phyloP scores from a whole-genome alignment of 2,888 invertebrate species.

The Troilus luridus region DNA sequence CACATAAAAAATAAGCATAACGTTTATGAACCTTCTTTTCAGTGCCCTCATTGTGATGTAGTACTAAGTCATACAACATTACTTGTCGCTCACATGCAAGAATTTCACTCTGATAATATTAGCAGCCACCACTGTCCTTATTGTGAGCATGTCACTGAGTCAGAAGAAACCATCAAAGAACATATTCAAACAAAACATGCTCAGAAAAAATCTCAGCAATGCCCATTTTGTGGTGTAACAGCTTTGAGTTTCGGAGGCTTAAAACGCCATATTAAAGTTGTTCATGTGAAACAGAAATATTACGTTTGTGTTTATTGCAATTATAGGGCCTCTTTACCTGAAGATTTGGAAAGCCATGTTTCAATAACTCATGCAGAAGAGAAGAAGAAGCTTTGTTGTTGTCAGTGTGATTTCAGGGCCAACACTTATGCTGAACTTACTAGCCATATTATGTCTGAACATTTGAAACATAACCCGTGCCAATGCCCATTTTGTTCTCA shows the following conservation, averaged over 20 bases:
- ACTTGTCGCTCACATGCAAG: constrained; percentile 34
- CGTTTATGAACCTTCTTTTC: constrained; percentile 15
- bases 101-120: background rate
- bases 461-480: constrained; percentile 38
- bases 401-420: constrained; percentile 44
- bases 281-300: constrained; percentile 52
- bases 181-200: constrained; percentile 39
- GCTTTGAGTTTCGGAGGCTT: constrained; percentile 48
- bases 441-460: constrained; percentile 47
- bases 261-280: constrained; percentile 51
- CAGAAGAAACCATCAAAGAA: constrained; percentile 36
- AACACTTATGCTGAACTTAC: constrained; percentile 51
- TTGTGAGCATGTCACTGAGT: constrained; percentile 26
- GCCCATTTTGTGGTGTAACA: constrained; percentile 52
- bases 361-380: constrained; percentile 18
- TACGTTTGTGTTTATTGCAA: constrained; percentile 53
- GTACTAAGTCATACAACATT: background rate
- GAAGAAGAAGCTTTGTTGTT: constrained; percentile 46
- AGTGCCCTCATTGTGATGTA: constrained; percentile 53
- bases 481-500: constrained; percentile 52
- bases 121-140: constrained; percentile 7
- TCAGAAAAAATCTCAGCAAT: constrained; percentile 34
- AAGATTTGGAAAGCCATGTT: constrained; percentile 48
- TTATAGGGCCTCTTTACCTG: constrained; percentile 48
- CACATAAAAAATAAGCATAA: constrained; percentile 47